These are phyloP conservation scores for Drosophila pectinifera DNA, from an alignment of 1,140 invertebrate genomes.

Conservation along the genomic window DNA sequence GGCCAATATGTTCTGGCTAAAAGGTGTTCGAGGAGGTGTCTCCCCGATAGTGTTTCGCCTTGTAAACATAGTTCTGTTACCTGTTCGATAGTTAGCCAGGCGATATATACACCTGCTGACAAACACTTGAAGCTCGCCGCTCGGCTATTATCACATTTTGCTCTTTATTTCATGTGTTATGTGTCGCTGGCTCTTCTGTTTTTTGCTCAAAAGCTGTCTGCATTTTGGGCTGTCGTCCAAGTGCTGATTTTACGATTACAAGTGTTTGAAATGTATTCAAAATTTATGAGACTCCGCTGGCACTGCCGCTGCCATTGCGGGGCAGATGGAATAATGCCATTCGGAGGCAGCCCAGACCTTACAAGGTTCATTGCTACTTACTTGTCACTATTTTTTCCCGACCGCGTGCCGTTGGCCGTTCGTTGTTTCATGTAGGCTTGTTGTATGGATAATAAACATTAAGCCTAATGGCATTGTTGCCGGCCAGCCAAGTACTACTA, in stretches of 20 bases:
- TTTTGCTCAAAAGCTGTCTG: conserved; percentile 6
- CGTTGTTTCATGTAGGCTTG: conserved; percentile 63
- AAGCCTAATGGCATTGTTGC: conserved; percentile 75
- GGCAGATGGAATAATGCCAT: conserved; percentile 38
- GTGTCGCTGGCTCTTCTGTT: conserved; percentile 1
- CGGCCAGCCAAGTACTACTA: conserved; percentile 26
- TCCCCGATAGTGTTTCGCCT: conserved; percentile 9
- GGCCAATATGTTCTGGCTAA: conserved; percentile 9
- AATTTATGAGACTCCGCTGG: conserved; percentile 61
- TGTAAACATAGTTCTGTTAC: conserved; percentile 43
- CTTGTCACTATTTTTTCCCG: conserved; percentile 65
- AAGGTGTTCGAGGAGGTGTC: conserved; percentile 4
- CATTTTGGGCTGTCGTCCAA: conserved; percentile 25
- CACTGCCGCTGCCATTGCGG: conserved; percentile 17
- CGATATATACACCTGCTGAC: conserved; percentile 17
- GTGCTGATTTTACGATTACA: conserved; percentile 44
- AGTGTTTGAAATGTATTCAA: conserved; percentile 62
- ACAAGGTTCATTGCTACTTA: conserved; percentile 79
- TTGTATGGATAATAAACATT: conserved; percentile 72
- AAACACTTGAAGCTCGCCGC: conserved; percentile 22
- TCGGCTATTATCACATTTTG: conserved; percentile 24
- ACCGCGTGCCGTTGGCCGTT: conserved; percentile 16
- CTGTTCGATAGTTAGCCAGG: conserved; percentile 12
- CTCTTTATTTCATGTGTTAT: conserved; percentile 30
- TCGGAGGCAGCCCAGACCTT: conserved; percentile 67